Evolutionary conservation across 1,140 invertebrate species (phyloP).

Genomic region (Lethrus apterus): DNA sequence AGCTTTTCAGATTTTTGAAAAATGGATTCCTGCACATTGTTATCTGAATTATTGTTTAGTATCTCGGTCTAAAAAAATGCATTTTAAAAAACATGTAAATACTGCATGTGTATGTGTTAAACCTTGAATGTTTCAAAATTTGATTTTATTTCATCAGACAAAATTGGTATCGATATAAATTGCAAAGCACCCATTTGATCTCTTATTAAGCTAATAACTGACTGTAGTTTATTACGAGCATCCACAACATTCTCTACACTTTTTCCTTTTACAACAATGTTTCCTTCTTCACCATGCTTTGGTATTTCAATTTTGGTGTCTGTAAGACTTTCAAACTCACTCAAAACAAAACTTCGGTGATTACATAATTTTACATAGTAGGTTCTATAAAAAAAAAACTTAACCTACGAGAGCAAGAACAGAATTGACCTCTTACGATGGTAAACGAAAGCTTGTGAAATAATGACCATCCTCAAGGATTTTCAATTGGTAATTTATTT

Average conservation of each 20-base stretch:
- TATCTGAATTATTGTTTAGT: slow-evolving; percentile 40
- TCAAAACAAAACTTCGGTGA: slow-evolving; percentile 10
- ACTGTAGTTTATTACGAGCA: slow-evolving; percentile 58
- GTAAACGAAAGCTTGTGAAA: slow-evolving; percentile 26
- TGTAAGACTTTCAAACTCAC: slow-evolving; percentile 60
- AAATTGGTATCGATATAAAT: slow-evolving; percentile 71
- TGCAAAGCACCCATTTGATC: slow-evolving; percentile 58
- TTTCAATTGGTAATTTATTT: slow-evolving; percentile 3
- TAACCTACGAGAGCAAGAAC: background rate
- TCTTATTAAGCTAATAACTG: slow-evolving; percentile 56
- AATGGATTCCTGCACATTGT: slow-evolving; percentile 55
- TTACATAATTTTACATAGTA: slow-evolving; percentile 16
- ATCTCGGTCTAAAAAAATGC: slow-evolving; percentile 26
- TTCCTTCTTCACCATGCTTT: slow-evolving; percentile 33
- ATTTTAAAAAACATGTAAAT: background rate
- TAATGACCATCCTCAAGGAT: slow-evolving; percentile 19
- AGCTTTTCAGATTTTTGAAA: slow-evolving; percentile 65
- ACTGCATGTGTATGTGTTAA: slow-evolving; percentile 14
- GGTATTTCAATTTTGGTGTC: slow-evolving; percentile 60
- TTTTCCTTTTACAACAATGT: slow-evolving; percentile 48
- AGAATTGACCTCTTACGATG: slow-evolving; percentile 17
- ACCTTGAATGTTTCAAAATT: slow-evolving; percentile 56
- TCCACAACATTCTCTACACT: slow-evolving; percentile 50
- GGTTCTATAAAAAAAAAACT: slow-evolving; percentile 6
- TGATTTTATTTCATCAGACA: slow-evolving; percentile 45